phyloP scores from a whole-genome alignment of 2,888 invertebrate genomes.

The Hemithea aestivaria region DNA sequence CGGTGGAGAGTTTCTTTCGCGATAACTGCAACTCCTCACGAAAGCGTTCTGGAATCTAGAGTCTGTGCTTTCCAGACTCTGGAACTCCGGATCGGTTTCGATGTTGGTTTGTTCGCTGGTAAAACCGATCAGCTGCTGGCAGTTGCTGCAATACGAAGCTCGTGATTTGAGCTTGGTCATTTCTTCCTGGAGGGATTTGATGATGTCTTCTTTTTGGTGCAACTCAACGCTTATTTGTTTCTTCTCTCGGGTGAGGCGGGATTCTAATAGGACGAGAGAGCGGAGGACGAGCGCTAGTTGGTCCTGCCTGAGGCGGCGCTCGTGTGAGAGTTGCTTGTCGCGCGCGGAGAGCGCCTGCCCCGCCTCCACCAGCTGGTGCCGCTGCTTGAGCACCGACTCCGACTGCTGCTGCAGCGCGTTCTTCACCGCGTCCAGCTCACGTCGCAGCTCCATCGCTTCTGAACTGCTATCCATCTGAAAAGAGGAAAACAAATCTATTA shows the following conservation, averaged over 20 bases:
- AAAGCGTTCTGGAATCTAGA: conserved; percentile 71
- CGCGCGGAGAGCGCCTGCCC: conserved; percentile 79
- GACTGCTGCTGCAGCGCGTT: conserved; percentile 83
- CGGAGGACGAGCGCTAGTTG: conserved; percentile 85
- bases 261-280: conserved; percentile 85
- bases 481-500: conserved; percentile 33
- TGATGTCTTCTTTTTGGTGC: conserved; percentile 85
- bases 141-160: conserved; percentile 71
- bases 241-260: conserved; percentile 85
- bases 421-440: conserved; percentile 83
- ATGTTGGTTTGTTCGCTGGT: conserved; percentile 77
- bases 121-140: conserved; percentile 71
- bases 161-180: conserved; percentile 81
- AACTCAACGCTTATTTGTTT: conserved; percentile 83
- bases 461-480: conserved; percentile 85
- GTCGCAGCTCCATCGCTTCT: conserved; percentile 77
- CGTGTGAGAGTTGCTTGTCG: conserved; percentile 80
- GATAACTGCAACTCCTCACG: conserved; percentile 72
- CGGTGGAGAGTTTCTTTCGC: conserved; percentile 71
- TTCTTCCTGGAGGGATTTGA: conserved; percentile 84
- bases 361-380: conserved; percentile 83
- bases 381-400: conserved; percentile 81
- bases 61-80: conserved; percentile 74
- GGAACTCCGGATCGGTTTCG: conserved; percentile 75
- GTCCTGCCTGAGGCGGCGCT: conserved; percentile 82